Percentiles rank a stretch among this genome's conserved stretches.
Conservation (phyloP, 2,113 vertebrate species). For the Garra rufa region DNA sequence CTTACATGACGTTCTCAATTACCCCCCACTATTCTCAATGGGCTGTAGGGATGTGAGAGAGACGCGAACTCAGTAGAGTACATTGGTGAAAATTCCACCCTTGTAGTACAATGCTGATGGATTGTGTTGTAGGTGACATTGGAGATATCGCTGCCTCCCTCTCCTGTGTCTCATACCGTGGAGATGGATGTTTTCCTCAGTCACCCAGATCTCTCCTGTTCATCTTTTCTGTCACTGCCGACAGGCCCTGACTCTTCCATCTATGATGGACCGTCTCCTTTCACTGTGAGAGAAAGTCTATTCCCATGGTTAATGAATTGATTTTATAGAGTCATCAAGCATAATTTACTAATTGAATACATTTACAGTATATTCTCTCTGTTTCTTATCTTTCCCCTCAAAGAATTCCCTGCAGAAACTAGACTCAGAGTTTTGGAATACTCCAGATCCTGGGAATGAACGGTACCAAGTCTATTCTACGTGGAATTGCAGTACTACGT, state of each 20-base stretch:
- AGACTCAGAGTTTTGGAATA: constrained; percentile 71
- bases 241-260: constrained; percentile 62
- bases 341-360: background rate
- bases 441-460: constrained; percentile 60
- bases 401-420: constrained; percentile 67
- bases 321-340: background rate
- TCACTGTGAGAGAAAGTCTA: constrained; percentile 70
- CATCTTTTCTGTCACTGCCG: constrained; percentile 74
- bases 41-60: too few relatives aligned
- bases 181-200: constrained; percentile 77
- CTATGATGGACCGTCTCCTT: constrained; percentile 64
- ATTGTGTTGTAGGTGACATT: constrained; percentile 68
- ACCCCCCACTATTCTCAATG: too few relatives aligned
- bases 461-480: constrained; percentile 39
- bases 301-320: background rate
- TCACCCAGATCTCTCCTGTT: constrained; percentile 63
- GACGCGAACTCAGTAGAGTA: too few relatives aligned
- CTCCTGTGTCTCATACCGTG: constrained; percentile 71
- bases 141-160: constrained; percentile 69
- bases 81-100: background rate
- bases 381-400: background rate
- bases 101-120: background rate
- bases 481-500: background rate
- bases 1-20: too few relatives aligned
- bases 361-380: background rate